Evolutionary conservation across 2,113 vertebrate species (phyloP).

Genomic region (Oenanthe oenanthe): DNA sequence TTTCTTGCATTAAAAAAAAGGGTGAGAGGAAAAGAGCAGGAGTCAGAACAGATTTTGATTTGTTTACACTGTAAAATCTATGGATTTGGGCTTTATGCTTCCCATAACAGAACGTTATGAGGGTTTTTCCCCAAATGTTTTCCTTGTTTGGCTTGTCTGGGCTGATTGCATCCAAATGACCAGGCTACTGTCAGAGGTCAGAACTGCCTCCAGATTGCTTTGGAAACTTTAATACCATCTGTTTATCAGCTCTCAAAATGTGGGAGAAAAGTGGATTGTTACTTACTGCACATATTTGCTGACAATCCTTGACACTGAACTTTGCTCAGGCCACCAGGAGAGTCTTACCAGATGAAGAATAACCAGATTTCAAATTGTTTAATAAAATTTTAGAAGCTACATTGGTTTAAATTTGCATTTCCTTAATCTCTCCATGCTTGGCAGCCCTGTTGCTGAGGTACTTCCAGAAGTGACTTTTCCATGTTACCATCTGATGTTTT

Average conservation of each 20-base stretch:
- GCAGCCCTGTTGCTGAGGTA: not conserved
- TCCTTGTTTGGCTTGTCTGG: not conserved
- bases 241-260: not conserved
- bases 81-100: not conserved
- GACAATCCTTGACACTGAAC: not conserved
- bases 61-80: not conserved
- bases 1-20: not conserved
- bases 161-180: not conserved
- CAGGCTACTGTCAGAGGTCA: not conserved
- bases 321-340: not conserved
- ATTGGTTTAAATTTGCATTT: not conserved
- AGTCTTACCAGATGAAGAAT: not conserved
- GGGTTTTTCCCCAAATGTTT: not conserved
- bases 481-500: not conserved
- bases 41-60: not conserved
- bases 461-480: not conserved
- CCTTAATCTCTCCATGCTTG: not conserved
- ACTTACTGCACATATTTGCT: not conserved
- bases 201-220: constrained; percentile 10
- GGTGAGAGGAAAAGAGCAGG: not conserved
- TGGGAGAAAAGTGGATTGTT: not conserved
- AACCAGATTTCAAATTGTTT: not conserved
- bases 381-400: not conserved
- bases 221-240: not conserved
- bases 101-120: not conserved